Base-by-base conservation (phyloP, 1,140 invertebrate species). In the Drosophila tani region DNA sequence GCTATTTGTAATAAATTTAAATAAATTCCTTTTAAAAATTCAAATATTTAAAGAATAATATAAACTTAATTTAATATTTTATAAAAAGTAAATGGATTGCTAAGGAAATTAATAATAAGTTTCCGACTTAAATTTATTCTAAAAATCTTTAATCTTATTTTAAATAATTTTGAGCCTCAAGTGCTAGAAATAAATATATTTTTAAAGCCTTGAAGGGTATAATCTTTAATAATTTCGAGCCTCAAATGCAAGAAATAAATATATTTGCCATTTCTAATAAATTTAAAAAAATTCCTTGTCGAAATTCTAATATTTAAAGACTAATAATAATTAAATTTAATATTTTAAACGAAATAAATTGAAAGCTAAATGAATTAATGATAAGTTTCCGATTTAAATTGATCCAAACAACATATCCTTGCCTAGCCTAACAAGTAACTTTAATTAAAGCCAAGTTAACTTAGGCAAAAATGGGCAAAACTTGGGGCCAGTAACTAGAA, bases 81-180 rank as follows among this genome's bases (percentile, higher is more conserved):
- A 41, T n/a, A 40, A 7, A 14, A 11, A 11, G 12, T 40, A 12
- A 12, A 12, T 4, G 12, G 4, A 38, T 12, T 38, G 35, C 35
- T 14, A 40, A 40, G 0, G 3, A 9, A 12, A 38, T 38, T 11
- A 38, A 38, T 38, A 3, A 38, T 17, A 17, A 14, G n/a, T 15
- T 40, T 6, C 38, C 15, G 38, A 5, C 6, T 15, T 40, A 50
- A 50, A 29, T 8, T n/a, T 8, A 5, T 7, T 5, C 47, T n/a
- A 4, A 50, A 11, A 29, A 15, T n/a, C n/a, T n/a, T n/a, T n/a
- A n/a, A n/a, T n/a, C n/a, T 29, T 24, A 17, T 32, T 15, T 7
- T 35, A 27, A 57, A 63, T 40, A 27, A 27, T 21, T 71, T 47
- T 24, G 21, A 60, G 17, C 17, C 17, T 24, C 8, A 15, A 50